Conservation (phyloP, 2,113 vertebrate genomes). For the Aptenodytes patagonicus region DNA sequence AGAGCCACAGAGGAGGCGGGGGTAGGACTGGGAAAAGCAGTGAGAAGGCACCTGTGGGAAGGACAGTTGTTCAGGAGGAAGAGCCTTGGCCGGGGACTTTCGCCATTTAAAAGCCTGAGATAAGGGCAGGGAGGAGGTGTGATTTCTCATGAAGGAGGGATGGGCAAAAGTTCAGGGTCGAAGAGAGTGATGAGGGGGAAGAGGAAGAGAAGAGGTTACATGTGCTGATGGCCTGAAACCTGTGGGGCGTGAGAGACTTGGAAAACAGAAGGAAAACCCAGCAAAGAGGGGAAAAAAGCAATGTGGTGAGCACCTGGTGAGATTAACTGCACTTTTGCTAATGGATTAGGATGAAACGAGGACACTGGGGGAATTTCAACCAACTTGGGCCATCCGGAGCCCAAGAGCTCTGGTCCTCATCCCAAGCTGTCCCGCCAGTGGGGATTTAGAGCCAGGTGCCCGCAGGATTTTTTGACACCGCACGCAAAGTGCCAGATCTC, state of each 20-base stretch:
- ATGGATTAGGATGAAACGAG: not conserved
- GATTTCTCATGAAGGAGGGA: not conserved
- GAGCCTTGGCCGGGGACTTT: not conserved
- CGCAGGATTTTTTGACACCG: not conserved
- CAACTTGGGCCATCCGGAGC: not conserved
- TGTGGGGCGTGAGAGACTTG: not conserved
- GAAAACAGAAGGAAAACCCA: not conserved
- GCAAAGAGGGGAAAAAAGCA: not conserved
- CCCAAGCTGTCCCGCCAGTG: accelerated
- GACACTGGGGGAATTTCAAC: too few relatives aligned
- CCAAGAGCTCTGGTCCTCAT: not conserved
- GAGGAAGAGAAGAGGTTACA: not conserved
- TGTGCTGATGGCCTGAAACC: not conserved
- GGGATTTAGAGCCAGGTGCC: not conserved
- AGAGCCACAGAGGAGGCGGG: not conserved
- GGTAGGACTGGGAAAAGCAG: not conserved
- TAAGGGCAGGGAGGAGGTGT: not conserved
- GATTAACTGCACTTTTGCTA: too few relatives aligned
- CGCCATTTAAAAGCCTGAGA: not conserved
- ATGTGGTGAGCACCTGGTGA: not conserved
- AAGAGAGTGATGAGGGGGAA: not conserved
- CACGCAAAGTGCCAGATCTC: accelerated
- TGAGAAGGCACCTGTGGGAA: not conserved
- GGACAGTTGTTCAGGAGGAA: not conserved
- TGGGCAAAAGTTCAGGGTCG: not conserved